Conservation (phyloP, 1,140 invertebrate genomes). For the Ostrea denselamellosa region DNA sequence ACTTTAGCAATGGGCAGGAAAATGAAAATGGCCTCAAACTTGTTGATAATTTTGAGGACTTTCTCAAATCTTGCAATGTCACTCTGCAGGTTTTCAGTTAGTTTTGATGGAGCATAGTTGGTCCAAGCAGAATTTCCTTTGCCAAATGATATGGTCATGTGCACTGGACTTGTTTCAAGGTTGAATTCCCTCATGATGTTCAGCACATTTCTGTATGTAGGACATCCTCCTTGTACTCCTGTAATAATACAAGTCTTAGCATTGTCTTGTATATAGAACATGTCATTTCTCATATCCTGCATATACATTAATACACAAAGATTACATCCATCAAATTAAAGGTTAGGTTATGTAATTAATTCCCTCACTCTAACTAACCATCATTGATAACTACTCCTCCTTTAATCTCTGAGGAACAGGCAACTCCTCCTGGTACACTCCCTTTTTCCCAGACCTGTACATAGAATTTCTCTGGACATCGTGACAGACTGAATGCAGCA, state of each 20-base stretch:
- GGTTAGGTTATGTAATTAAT: not conserved
- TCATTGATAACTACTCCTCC: slow-evolving; percentile 68
- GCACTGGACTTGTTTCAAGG: slow-evolving; percentile 63
- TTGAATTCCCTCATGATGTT: slow-evolving; percentile 66
- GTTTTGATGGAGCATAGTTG: slow-evolving; percentile 68
- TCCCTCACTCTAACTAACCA: slow-evolving; percentile 52
- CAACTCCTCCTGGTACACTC: slow-evolving; percentile 67
- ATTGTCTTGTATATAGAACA: not conserved
- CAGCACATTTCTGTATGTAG: slow-evolving; percentile 69
- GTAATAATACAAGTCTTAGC: slow-evolving; percentile 2
- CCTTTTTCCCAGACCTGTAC: slow-evolving; percentile 71
- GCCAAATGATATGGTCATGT: slow-evolving; percentile 74
- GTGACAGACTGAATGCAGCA: slow-evolving; percentile 67
- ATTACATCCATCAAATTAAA: not conserved
- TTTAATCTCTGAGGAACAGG: slow-evolving; percentile 61
- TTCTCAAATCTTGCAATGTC: slow-evolving; percentile 70
- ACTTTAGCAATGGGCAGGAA: slow-evolving; percentile 70
- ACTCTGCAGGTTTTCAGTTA: slow-evolving; percentile 58
- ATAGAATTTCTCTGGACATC: slow-evolving; percentile 65
- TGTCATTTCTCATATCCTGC: not conserved
- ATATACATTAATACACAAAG: not conserved
- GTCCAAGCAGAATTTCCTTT: slow-evolving; percentile 71
- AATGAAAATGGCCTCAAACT: slow-evolving; percentile 69
- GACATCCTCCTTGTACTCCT: slow-evolving; percentile 69
- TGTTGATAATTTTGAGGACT: slow-evolving; percentile 65